Evolutionary conservation across 2,888 invertebrate genomes (phyloP).

Genomic region (Nesidiocoris tenuis): DNA sequence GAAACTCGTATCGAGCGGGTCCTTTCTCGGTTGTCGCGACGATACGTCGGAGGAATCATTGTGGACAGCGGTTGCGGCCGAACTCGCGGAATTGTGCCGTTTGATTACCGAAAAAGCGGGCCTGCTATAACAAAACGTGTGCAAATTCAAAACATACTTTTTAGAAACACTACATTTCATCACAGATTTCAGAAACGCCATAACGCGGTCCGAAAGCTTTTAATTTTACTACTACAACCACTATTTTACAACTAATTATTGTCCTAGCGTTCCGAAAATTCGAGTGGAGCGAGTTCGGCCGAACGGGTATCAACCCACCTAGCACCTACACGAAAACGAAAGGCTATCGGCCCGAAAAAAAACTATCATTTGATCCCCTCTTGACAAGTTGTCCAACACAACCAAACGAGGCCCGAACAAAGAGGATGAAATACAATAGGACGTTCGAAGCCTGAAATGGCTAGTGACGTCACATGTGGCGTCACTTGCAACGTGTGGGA

Average conservation of each 20-base stretch:
- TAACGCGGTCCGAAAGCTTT: constrained; percentile 49
- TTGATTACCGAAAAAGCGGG: constrained; percentile 24
- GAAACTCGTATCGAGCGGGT: constrained; percentile 82
- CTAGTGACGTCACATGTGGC: too few species aligned
- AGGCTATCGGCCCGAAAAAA: not conserved
- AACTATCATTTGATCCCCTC: not conserved
- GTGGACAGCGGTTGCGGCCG: constrained; percentile 12
- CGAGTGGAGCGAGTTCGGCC: constrained; percentile 27
- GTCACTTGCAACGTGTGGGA: too few species aligned
- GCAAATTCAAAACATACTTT: constrained; percentile 54
- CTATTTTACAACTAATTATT: constrained; percentile 37
- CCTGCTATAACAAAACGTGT: constrained; percentile 27
- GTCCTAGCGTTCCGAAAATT: constrained; percentile 38
- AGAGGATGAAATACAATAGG: too few species aligned
- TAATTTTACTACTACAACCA: constrained; percentile 12
- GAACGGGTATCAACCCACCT: constrained; percentile 35
- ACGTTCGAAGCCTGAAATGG: too few species aligned
- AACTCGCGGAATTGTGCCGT: constrained; percentile 25
- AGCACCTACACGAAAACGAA: too few species aligned
- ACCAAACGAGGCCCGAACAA: not conserved
- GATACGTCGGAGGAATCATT: constrained; percentile 14
- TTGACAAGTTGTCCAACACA: not conserved
- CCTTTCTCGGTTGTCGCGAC: constrained; percentile 53
- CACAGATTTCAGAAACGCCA: constrained; percentile 59
- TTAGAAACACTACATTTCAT: constrained; percentile 55